Conservation (phyloP, 64 coral and sea anemone genomes). For the Montipora capricornis region DNA sequence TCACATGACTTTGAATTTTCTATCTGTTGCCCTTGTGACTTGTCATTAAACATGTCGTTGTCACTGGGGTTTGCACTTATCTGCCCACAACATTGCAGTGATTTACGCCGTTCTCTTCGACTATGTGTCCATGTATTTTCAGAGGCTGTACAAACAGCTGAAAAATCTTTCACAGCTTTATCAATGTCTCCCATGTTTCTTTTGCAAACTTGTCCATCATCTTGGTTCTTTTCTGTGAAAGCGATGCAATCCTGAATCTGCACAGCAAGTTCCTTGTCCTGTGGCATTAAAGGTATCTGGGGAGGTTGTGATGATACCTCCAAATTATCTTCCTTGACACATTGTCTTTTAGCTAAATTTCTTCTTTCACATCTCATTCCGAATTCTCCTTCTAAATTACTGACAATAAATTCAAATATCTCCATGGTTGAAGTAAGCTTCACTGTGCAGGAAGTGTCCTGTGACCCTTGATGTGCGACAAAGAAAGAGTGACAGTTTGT, state of each 20-base stretch:
- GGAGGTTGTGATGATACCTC: neutral
- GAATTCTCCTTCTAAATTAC: conserved; percentile 29
- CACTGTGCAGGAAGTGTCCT: neutral
- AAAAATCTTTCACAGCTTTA: neutral
- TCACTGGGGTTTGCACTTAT: neutral
- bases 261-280: neutral
- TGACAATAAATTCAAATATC: conserved; percentile 8
- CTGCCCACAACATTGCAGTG: neutral
- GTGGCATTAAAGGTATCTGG: neutral
- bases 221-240: neutral
- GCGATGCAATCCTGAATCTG: neutral
- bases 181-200: neutral
- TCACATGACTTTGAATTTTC: neutral
- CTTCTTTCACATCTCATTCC: conserved; percentile 25
- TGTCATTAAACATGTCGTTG: neutral
- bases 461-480: conserved; percentile 7
- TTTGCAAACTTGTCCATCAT: neutral
- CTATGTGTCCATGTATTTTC: conserved; percentile 76
- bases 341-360: neutral
- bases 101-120: conserved; percentile 55
- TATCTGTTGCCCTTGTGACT: neutral
- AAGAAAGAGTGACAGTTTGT: conserved; percentile 27
- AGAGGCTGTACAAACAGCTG: conserved; percentile 41
- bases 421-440: neutral
- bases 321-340: neutral